A percentile compares a stretch with the other conserved stretches of the same genome.
Evolutionary conservation across 2,113 vertebrate species (phyloP).

Genomic region (Panurus biarmicus): DNA sequence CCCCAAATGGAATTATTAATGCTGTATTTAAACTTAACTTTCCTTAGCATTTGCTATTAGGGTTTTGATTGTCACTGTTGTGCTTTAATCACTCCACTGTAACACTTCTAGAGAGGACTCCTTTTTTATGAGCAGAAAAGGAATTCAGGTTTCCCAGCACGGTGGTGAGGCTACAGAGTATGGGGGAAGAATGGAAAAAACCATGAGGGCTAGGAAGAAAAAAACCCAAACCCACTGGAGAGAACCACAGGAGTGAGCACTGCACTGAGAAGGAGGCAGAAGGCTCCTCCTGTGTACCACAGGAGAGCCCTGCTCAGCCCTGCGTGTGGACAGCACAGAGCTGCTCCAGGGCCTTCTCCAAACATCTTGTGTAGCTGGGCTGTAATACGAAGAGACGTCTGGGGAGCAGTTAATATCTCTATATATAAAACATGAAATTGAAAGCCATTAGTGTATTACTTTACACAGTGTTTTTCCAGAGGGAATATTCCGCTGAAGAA

Average conservation of each 20-base stretch:
- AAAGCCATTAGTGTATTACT: conserved; percentile 69
- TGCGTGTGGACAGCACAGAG: background rate
- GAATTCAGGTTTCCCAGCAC: background rate
- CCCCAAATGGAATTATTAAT: background rate
- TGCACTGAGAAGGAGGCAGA: background rate
- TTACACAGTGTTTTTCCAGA: conserved; percentile 69
- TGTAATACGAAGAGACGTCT: conserved; percentile 56
- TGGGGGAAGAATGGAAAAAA: conserved; percentile 8
- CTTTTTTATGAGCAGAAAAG: background rate
- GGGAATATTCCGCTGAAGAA: conserved; percentile 65
- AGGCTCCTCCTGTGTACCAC: background rate
- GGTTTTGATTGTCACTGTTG: background rate
- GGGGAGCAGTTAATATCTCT: conserved; percentile 69
- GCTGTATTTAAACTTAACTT: background rate
- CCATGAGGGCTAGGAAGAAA: background rate
- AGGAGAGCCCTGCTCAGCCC: background rate
- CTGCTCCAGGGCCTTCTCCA: conserved; percentile 11
- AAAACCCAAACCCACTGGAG: background rate
- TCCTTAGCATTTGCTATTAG: background rate
- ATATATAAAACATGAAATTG: conserved; percentile 66
- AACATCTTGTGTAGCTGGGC: conserved; percentile 41
- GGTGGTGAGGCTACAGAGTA: background rate
- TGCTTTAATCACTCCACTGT: background rate
- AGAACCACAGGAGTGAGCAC: background rate
- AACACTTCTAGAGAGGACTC: background rate